Evolutionary conservation across 2,113 vertebrate genomes (phyloP), one percentile per base, ranked within the genome.

Genomic region (Penelope pileata): DNA sequence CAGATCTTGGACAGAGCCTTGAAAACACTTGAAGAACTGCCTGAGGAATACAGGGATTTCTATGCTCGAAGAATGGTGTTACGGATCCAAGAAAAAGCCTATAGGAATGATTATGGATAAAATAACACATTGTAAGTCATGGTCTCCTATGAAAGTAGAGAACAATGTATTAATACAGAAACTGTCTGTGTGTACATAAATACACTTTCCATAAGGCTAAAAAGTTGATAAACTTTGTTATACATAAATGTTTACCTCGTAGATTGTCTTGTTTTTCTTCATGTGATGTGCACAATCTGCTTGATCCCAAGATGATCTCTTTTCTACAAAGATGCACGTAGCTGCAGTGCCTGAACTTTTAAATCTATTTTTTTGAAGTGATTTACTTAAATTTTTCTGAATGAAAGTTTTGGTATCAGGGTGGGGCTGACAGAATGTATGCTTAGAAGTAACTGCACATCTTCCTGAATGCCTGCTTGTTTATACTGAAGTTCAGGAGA

Each of bases 11-110:
- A 99, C 91, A 98, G 98, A 86, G 98, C 98, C 7, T 95, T 99
- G 67, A 98, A 98, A 92, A 94, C 97, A 14, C 97, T 99, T 78
- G 99, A 99, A 22, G 98, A 99, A 58, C 98, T 99, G 12, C 99
- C 99, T 7, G 97, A 98, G 10, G 99, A 99, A 67, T 99, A 99
- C 22, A 97, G 97, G 58, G 99, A 99, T 97, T 99, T 99, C 86
- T 99, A 99, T 48, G 99, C 98, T 5, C 98, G 99, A 26, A 98
- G 98, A 34, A 99, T 99, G 99, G 98, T 99, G 47, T 97, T 99
- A 94, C 98, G 97, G 21, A 98, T 99, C 92, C 98, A 99, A 88
- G 98, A 97, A 84, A 98, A 98, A 95, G 98, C 98, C 3, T 98
- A 97, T 58, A 98, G 96, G 73, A 86, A 81, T 75, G 98, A 98